A percentile compares a stretch with the other conserved stretches of the same genome.
These are phyloP conservation scores for Papilio gigon DNA, from an alignment of 2,888 invertebrate species.

Conservation along the genomic window DNA sequence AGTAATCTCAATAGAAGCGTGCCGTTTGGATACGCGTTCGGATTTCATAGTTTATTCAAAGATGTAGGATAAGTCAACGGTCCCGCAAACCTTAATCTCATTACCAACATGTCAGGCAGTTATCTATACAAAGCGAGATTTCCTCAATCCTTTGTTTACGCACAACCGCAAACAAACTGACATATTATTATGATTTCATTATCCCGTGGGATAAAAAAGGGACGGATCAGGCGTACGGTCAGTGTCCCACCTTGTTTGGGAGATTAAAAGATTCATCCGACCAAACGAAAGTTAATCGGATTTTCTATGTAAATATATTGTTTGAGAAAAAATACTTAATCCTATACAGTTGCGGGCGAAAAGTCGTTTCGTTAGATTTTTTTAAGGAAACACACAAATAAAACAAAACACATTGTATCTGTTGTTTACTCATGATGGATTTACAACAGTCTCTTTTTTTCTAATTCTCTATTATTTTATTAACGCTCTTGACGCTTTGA, in stretches of 20 bases:
- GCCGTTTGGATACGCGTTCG: constrained; percentile 22
- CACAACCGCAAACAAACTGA: constrained; percentile 58
- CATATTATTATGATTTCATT: constrained; percentile 54
- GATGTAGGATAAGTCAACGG: constrained; percentile 37
- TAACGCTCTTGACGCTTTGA: constrained; percentile 37
- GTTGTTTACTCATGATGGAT: constrained; percentile 60
- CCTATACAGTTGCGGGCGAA: constrained; percentile 59
- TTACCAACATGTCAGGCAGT: constrained; percentile 57
- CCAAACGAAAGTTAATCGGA: constrained; percentile 69
- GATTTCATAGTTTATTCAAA: constrained; percentile 30
- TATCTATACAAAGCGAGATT: constrained; percentile 48
- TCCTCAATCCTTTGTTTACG: constrained; percentile 53
- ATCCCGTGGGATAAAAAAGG: constrained; percentile 59
- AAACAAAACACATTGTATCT: constrained; percentile 49
- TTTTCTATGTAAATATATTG: constrained; percentile 72
- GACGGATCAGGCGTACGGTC: constrained; percentile 56
- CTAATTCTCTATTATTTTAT: constrained; percentile 46
- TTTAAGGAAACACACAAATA: constrained; percentile 47
- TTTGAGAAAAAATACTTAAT: constrained; percentile 57
- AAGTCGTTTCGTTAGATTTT: constrained; percentile 48
- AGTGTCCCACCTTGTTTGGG: constrained; percentile 57
- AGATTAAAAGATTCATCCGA: constrained; percentile 61
- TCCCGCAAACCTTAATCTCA: constrained; percentile 53
- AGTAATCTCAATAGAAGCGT: constrained; percentile 26
- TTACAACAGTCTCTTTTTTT: constrained; percentile 58